Base-by-base conservation (phyloP, 1,140 invertebrate species). In the Coboldia fuscipes region DNA sequence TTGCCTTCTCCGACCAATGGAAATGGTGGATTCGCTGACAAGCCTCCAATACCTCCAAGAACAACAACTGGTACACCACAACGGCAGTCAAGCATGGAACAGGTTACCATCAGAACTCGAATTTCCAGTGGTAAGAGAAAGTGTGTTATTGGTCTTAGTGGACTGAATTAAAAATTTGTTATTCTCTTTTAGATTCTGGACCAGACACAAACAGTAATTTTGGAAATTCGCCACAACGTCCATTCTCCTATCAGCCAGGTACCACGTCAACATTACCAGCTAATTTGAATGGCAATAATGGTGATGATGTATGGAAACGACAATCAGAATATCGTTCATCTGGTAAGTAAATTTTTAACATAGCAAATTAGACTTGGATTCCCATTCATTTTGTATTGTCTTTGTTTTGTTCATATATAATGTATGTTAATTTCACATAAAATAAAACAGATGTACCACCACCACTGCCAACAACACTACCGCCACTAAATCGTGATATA, bases 21-120 rank as follows among this genome's bases (percentile, higher is more conserved):
- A 39, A 42, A 29, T 30, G 32, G 3, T 46, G 21, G 45, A 36
- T 45, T 54, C 3, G 51, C 46, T n/a, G 63, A 65, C 14, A 63
- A 63, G 39, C 64, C 65, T 28, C 63, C 65, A 0, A 60, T 66
- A 36, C 65, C 65, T 30, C 64, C 64, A 1, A 48, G 64, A 42
- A 3, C 60, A 63, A 3, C 62, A 64, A 10, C 62, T 62, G 10
- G 49, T 66, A n/a, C n/a, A 35, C 63, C 61, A 32, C 41, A 42
- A 18, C 46, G 53, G 5, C 50, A 54, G 38, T 30, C 35, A 15
- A 55, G 48, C 35, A 48, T 46, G 34, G 51, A 55, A 6, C 8
- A 29, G 8, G 50, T 52, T 8, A 42, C 41, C 7, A 15, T 54
- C 29, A 43, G 51, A 26, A 45, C 43, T 44, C 45, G 45, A 22